Evolutionary conservation across 2,113 vertebrate species (phyloP).

Genomic region (Cyprichromis sp.): DNA sequence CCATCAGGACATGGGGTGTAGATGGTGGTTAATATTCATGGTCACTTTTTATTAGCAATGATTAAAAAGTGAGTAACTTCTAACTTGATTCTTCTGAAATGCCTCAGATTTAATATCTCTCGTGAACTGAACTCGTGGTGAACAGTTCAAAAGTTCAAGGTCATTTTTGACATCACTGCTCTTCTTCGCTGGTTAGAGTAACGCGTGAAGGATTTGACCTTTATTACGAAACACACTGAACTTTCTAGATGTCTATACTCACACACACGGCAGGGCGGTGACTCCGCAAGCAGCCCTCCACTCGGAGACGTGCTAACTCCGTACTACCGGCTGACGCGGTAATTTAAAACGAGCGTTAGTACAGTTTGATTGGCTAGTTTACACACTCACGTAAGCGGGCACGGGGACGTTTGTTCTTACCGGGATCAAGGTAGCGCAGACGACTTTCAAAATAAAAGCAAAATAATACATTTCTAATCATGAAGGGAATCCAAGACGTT

Average conservation of each 20-base stretch:
- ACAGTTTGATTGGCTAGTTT: not conserved
- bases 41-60: not conserved
- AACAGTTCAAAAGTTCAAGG: not conserved
- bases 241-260: not conserved
- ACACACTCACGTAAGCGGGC: not conserved
- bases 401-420: too few species aligned
- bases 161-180: not conserved
- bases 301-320: not conserved
- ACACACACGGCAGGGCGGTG: not conserved
- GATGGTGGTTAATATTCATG: not conserved
- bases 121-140: not conserved
- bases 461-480: not conserved
- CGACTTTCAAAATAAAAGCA: conserved; percentile 6
- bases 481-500: not conserved
- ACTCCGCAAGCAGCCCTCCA: not conserved
- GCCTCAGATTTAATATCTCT: not conserved
- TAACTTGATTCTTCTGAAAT: not conserved
- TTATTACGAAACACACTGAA: not conserved
- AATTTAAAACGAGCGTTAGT: not conserved
- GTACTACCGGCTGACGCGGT: not conserved
- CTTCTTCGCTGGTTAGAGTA: not conserved
- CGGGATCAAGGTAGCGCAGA: not conserved
- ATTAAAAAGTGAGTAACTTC: not conserved
- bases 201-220: not conserved
- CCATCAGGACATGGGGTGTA: not conserved